Percentiles rank a stretch among this genome's conserved stretches.
phyloP scores from a whole-genome alignment of 2,113 vertebrate genomes.

The Proterorhinus semilunaris region DNA sequence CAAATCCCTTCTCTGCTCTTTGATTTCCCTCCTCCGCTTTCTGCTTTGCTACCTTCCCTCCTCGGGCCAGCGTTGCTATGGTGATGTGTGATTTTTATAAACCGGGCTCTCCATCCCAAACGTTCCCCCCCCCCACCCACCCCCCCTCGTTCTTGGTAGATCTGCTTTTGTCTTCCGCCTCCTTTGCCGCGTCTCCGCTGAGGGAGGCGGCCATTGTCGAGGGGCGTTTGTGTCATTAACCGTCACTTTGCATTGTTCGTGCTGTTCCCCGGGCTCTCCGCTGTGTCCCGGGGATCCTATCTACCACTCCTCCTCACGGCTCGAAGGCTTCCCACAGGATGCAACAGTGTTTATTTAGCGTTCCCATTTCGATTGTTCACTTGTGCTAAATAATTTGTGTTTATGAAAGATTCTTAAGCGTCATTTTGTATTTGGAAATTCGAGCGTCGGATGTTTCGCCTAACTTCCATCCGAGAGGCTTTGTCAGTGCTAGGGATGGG shows the following conservation, averaged over 20 bases:
- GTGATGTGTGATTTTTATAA: slow-evolving; percentile 57
- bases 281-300: slow-evolving; percentile 3
- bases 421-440: no score
- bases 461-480: no score
- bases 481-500: no score
- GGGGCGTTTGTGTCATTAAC: slow-evolving; percentile 20
- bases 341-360: not conserved
- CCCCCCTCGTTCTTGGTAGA: slow-evolving; percentile 20
- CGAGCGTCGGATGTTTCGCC: no score
- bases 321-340: not conserved
- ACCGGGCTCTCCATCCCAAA: slow-evolving; percentile 52
- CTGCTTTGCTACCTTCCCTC: slow-evolving; percentile 60
- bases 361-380: not conserved
- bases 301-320: slow-evolving; percentile 5
- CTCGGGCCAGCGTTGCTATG: slow-evolving; percentile 65
- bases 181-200: slow-evolving; percentile 26
- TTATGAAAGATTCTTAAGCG: not conserved
- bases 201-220: slow-evolving; percentile 50
- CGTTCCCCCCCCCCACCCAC: slow-evolving; percentile 6
- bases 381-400: not conserved
- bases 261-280: not conserved
- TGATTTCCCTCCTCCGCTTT: slow-evolving; percentile 40
- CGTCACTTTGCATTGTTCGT: slow-evolving; percentile 4
- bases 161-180: slow-evolving; percentile 42
- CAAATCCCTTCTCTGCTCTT: slow-evolving; percentile 16